Evolutionary conservation across 2,888 invertebrate species (phyloP).

Genomic region (Drosophila quinaria): DNA sequence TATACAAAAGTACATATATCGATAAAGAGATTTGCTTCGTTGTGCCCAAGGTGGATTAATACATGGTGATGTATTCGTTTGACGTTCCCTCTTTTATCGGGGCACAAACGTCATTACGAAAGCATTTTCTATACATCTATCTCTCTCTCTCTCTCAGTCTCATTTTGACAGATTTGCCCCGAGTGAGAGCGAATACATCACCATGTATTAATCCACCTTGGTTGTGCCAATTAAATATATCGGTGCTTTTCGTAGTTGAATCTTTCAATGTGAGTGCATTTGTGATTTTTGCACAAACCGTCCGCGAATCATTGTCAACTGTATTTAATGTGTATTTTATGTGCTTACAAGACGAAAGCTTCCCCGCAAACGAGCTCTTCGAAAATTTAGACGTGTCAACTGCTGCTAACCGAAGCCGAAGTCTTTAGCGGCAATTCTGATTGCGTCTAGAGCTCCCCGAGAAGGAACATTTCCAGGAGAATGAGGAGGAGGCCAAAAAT

Average conservation of each 20-base stretch:
- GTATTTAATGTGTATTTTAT: background rate
- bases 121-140: no score
- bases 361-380: slow-evolving; percentile 77
- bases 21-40: background rate
- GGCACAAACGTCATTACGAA: no score
- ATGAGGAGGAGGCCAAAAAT: slow-evolving; percentile 24
- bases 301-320: background rate
- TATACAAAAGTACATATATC: no score
- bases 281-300: background rate
- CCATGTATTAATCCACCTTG: no score
- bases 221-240: background rate
- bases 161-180: no score
- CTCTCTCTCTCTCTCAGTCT: no score
- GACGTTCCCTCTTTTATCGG: no score
- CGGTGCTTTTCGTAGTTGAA: slow-evolving; percentile 8
- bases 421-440: slow-evolving; percentile 32
- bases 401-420: background rate
- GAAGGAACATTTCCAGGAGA: slow-evolving; percentile 31
- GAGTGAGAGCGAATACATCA: no score
- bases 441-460: slow-evolving; percentile 22
- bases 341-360: slow-evolving; percentile 80
- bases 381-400: slow-evolving; percentile 57
- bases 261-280: background rate
- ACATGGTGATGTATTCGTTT: no score
- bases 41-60: no score